These are phyloP conservation scores for Lagopus muta DNA, from an alignment of 2,113 vertebrate genomes.

Conservation along the genomic window DNA sequence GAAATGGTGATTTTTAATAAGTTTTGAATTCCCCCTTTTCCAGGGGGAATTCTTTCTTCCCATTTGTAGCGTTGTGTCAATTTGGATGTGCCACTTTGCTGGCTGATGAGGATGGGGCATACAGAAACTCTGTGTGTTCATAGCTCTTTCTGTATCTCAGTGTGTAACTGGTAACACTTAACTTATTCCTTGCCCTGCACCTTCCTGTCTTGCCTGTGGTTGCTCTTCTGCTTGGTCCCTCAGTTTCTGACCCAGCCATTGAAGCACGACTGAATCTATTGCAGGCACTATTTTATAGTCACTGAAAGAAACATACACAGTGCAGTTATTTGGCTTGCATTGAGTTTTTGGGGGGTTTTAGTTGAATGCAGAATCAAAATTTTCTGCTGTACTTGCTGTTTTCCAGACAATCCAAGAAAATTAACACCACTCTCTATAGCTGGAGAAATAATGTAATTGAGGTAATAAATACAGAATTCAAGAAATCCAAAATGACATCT, in stretches of 20 bases:
- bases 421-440: not conserved
- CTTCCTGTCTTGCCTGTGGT: not conserved
- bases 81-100: not conserved
- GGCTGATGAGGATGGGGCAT: not conserved
- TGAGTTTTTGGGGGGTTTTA: not conserved
- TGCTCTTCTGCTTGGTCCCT: not conserved
- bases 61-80: not conserved
- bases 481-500: not conserved
- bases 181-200: not conserved
- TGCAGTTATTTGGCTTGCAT: not conserved
- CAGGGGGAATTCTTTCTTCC: not conserved
- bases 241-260: not conserved
- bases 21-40: not conserved
- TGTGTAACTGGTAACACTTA: accelerated
- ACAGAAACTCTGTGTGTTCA: not conserved
- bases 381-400: not conserved
- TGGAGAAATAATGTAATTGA: not conserved
- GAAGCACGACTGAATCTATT: not conserved
- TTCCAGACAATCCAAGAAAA: not conserved
- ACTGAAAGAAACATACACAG: not conserved
- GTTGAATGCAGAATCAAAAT: not conserved
- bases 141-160: not conserved
- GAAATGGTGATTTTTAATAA: not conserved
- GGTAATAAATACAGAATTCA: not conserved
- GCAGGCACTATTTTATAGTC: not conserved